Percentiles rank a stretch among this genome's conserved stretches.
phyloP scores from a whole-genome alignment of 2,113 vertebrate genomes.

The Oreochromis tanganicae region DNA sequence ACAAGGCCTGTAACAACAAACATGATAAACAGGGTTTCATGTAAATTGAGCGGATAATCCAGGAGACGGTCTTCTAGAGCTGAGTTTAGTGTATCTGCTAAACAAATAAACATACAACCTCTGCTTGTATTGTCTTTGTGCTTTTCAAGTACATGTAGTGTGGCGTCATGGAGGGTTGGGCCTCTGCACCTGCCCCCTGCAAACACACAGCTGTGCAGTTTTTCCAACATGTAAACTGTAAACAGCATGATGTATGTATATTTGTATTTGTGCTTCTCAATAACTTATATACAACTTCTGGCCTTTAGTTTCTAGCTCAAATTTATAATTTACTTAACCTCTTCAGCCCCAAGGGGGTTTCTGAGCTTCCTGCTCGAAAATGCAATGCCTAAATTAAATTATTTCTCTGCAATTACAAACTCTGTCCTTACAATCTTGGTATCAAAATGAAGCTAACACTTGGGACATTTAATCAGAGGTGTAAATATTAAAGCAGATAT shows the following conservation, averaged over 20 bases:
- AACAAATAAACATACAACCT: neutral
- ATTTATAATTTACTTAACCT: neutral
- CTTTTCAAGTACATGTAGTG: conserved; percentile 77
- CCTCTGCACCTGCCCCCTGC: neutral
- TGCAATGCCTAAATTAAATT: too few species aligned
- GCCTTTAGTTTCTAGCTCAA: neutral
- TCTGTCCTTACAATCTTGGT: too few species aligned
- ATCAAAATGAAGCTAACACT: too few species aligned
- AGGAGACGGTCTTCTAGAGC: neutral
- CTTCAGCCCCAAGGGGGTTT: too few species aligned
- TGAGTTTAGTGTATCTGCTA: neutral
- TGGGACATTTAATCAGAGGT: too few species aligned
- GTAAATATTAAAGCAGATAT: too few species aligned
- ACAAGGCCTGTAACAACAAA: neutral
- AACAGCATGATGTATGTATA: neutral
- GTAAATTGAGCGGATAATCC: neutral
- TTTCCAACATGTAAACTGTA: conserved; percentile 79
- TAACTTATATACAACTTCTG: neutral
- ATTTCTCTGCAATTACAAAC: too few species aligned
- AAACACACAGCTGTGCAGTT: conserved; percentile 76
- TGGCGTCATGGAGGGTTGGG: conserved; percentile 77
- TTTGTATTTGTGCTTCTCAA: neutral
- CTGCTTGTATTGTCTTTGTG: conserved; percentile 22
- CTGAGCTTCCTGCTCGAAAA: too few species aligned
- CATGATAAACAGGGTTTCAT: neutral